These are phyloP conservation scores for Eretmocerus hayati DNA, from an alignment of 2,888 invertebrate genomes.

Conservation along the genomic window DNA sequence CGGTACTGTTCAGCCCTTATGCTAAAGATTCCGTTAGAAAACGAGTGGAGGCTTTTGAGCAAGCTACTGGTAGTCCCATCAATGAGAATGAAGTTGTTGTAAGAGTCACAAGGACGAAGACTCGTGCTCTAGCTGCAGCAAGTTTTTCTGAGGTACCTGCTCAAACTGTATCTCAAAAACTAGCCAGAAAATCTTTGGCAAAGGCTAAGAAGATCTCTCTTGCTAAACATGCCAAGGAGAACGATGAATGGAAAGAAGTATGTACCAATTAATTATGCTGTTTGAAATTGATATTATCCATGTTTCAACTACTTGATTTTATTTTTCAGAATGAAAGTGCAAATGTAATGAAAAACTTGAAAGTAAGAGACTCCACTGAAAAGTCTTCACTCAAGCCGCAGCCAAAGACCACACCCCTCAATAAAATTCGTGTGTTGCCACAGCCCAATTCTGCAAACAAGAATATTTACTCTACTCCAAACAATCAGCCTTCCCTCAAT, in stretches of 20 bases:
- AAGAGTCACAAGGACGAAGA: conserved; percentile 53
- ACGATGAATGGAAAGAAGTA: conserved; percentile 39
- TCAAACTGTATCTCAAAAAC: conserved; percentile 29
- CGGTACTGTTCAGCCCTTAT: conserved; percentile 51
- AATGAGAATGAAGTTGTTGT: conserved; percentile 32
- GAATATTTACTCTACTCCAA: conserved; percentile 33
- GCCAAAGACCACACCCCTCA: conserved; percentile 35
- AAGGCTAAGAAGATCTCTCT: conserved; percentile 39
- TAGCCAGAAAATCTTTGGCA: conserved; percentile 39
- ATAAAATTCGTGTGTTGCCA: conserved; percentile 30
- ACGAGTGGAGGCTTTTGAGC: conserved; percentile 56
- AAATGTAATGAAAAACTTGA: conserved; percentile 12
- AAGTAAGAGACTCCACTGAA: conserved; percentile 19
- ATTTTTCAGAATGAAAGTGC: conserved; percentile 33
- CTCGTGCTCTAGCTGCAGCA: conserved; percentile 49
- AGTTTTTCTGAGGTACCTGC: conserved; percentile 6
- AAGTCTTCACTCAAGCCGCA: conserved; percentile 27
- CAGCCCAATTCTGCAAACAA: conserved; percentile 35
- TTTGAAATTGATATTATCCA: conserved; percentile 1
- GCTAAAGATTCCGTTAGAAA: conserved; percentile 55
- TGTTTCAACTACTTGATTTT: conserved; percentile 1
- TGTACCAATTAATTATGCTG: conserved; percentile 9
- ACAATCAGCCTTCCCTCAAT: conserved; percentile 23
- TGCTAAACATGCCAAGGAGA: conserved; percentile 32
- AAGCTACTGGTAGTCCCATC: conserved; percentile 43